Percentiles rank a stretch among this genome's conserved stretches.
Evolutionary conservation across 2,888 invertebrate genomes (phyloP).

Genomic region (Choreutis nemorana): DNA sequence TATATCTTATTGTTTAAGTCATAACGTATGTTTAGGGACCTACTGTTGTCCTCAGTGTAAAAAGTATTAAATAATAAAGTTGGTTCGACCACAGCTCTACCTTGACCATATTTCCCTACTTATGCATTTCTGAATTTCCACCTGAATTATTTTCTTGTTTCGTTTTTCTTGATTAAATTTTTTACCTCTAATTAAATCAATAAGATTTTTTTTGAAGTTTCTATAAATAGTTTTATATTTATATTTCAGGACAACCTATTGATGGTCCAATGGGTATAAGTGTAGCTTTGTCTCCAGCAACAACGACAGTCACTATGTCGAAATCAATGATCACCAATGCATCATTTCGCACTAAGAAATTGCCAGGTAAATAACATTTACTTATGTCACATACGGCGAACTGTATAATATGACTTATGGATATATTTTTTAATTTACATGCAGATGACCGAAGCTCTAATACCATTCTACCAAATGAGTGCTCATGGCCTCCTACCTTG

Average conservation of each 20-base stretch:
- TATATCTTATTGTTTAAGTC: too few species aligned
- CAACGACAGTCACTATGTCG: constrained; percentile 78
- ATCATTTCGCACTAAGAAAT: constrained; percentile 95
- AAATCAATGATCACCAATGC: constrained; percentile 99
- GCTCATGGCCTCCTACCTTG: constrained; percentile 24
- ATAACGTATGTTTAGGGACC: too few species aligned
- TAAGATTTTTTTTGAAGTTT: too few species aligned
- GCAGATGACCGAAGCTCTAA: constrained; percentile 29
- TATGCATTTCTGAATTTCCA: too few species aligned
- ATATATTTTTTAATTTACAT: constrained; percentile 19
- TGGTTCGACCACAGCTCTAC: too few species aligned
- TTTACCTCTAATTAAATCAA: too few species aligned
- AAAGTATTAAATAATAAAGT: too few species aligned
- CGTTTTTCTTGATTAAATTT: too few species aligned
- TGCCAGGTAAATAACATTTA: constrained; percentile 76
- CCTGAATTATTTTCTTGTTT: too few species aligned
- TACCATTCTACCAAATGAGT: constrained; percentile 38
- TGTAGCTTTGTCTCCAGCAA: constrained; percentile 77
- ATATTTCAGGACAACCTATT: constrained; percentile 71
- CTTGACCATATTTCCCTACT: too few species aligned
- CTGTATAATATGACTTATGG: constrained; percentile 6
- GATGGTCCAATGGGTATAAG: constrained; percentile 86
- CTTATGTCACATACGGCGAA: constrained; percentile 4
- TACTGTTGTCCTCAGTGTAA: too few species aligned
- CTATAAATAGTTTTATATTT: neutral